phyloP scores from a whole-genome alignment of 2,113 vertebrate genomes.

The Aegithalos caudatus region DNA sequence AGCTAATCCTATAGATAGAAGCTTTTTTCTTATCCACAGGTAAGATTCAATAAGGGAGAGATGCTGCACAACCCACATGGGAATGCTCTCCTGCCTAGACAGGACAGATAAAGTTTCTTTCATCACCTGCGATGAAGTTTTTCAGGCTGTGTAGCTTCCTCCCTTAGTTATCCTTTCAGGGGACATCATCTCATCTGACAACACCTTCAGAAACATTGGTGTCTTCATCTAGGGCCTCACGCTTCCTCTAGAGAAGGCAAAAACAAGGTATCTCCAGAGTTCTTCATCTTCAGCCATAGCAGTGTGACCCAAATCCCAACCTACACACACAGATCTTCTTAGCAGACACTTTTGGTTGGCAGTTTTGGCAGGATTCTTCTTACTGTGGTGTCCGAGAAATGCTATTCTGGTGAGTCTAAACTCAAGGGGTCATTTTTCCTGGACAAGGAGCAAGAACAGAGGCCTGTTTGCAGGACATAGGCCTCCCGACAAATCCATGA shows the following conservation, averaged over 20 bases:
- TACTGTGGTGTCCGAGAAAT: not conserved
- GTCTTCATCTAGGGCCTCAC: not conserved
- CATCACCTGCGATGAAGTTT: not conserved
- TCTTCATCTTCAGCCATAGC: not conserved
- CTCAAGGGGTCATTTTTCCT: not conserved
- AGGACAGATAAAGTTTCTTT: not conserved
- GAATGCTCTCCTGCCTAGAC: not conserved
- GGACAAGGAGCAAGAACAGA: not conserved
- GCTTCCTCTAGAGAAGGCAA: not conserved
- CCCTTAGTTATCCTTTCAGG: not conserved
- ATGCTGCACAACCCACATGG: not conserved
- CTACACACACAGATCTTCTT: not conserved
- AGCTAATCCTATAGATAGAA: not conserved
- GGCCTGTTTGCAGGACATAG: not conserved
- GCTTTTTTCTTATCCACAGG: not conserved
- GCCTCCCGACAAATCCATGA: not conserved
- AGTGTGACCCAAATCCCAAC: not conserved
- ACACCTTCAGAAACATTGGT: not conserved
- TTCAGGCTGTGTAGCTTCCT: not conserved
- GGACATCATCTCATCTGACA: not conserved
- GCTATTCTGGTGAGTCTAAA: not conserved
- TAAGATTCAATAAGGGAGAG: not conserved
- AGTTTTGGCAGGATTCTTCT: not conserved
- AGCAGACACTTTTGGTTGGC: not conserved
- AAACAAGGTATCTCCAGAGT: not conserved